Evolutionary conservation across 1,140 invertebrate species (phyloP).

Genomic region (Gyrodactylus bullatarudis): DNA sequence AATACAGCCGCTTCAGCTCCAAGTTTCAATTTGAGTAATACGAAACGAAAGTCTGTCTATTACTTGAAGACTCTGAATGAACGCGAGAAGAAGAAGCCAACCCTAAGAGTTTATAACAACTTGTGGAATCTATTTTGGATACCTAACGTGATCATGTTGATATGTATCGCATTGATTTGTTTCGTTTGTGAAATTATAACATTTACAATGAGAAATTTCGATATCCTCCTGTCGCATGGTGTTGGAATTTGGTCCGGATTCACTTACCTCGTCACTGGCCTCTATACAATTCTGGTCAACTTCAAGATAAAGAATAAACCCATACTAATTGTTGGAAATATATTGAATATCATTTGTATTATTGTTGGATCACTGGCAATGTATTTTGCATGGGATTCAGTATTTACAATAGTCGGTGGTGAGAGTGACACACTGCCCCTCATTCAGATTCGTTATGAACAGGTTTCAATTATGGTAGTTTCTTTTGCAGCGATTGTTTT

Average conservation of each 20-base stretch:
- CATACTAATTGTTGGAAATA: neutral
- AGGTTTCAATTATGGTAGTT: neutral
- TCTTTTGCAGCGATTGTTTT: neutral
- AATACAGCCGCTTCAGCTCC: neutral
- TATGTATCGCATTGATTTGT: neutral
- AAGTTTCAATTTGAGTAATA: neutral
- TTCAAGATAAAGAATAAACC: neutral
- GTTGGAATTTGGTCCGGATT: neutral
- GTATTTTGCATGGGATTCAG: neutral
- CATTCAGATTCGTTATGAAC: neutral
- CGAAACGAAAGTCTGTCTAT: neutral
- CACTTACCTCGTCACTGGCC: neutral
- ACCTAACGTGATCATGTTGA: too few relatives aligned
- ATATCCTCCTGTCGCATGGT: neutral
- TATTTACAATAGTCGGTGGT: neutral
- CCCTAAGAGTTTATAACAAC: too few relatives aligned
- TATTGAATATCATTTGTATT: neutral
- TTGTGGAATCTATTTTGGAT: neutral
- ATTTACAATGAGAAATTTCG: neutral
- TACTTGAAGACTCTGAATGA: neutral
- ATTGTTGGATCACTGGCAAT: neutral
- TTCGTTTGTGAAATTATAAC: neutral
- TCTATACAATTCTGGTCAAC: neutral
- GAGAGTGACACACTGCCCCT: neutral
- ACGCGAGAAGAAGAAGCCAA: neutral